Percentiles rank a stretch among this genome's conserved stretches.
These are phyloP conservation scores for Chloroceryle aenea DNA, from an alignment of 2,113 vertebrate genomes.

Conservation along the genomic window DNA sequence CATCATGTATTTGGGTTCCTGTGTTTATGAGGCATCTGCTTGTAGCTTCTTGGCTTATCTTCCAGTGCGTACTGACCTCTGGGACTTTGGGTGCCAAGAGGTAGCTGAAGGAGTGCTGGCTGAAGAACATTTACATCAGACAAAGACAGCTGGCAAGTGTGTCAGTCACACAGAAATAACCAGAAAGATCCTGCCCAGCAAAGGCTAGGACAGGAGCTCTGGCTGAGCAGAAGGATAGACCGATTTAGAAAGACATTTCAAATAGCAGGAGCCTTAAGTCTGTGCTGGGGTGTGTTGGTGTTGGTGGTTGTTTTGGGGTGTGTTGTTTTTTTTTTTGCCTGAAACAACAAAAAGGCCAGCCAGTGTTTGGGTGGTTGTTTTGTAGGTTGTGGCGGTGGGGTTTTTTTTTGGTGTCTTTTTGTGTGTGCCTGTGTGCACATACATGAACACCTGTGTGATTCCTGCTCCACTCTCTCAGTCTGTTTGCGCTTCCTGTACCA, in stretches of 20 bases:
- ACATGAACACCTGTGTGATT: fast-evolving
- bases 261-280: neutral
- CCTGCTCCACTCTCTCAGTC: neutral
- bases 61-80: fast-evolving
- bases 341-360: neutral
- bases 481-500: neutral
- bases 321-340: fast-evolving
- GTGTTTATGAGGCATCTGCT: neutral
- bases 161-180: constrained; percentile 48
- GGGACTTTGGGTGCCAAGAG: neutral
- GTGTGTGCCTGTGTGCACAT: too few species aligned
- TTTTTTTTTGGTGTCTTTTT: too few species aligned
- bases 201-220: neutral
- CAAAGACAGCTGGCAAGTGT: neutral
- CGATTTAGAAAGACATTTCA: neutral
- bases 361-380: too few species aligned
- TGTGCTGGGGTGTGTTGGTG: neutral
- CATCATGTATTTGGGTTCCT: too few species aligned
- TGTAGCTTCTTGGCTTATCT: neutral
- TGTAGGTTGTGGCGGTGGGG: too few species aligned
- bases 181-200: neutral
- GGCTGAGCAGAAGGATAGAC: neutral
- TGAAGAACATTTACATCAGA: neutral
- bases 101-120: neutral
- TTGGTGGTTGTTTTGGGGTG: too few species aligned